These are phyloP conservation scores for Caenorhabditis parvicauda DNA, from an alignment of 2,888 invertebrate genomes.

Conservation along the genomic window DNA sequence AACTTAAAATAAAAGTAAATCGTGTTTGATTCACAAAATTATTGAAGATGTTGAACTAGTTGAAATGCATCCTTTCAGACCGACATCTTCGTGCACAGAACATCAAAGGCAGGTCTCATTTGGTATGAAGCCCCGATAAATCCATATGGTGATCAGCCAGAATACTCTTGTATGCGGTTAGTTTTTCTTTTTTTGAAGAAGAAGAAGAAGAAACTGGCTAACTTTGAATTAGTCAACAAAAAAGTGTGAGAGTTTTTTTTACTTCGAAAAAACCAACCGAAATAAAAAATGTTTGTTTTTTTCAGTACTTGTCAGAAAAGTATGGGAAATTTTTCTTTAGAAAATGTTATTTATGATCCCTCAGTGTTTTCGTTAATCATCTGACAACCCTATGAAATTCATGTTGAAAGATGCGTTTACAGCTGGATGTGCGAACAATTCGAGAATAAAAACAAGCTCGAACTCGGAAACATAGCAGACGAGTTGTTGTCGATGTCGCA, in stretches of 20 bases:
- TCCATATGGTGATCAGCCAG: conserved; percentile 33
- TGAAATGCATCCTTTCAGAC: conserved; percentile 10
- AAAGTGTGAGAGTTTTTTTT: neutral
- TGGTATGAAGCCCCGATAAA: conserved; percentile 34
- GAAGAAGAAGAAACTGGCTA: too few species aligned
- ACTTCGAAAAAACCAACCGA: too few species aligned
- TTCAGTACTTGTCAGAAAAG: too few species aligned
- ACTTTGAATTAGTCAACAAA: neutral
- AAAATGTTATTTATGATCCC: too few species aligned
- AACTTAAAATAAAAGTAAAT: neutral
- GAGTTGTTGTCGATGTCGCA: conserved; percentile 17
- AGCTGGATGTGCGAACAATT: conserved; percentile 25
- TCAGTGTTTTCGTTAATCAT: too few species aligned
- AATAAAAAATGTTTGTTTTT: too few species aligned
- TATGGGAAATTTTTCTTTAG: too few species aligned
- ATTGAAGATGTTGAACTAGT: neutral
- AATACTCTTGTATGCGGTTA: too few species aligned
- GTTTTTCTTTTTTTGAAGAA: neutral
- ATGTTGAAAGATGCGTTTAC: too few species aligned
- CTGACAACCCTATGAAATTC: too few species aligned
- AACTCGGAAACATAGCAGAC: conserved; percentile 14
- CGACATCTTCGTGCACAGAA: conserved; percentile 33
- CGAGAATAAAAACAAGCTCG: conserved; percentile 16
- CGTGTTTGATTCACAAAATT: neutral
- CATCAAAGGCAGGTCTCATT: conserved; percentile 19